Evolutionary conservation across 2,888 invertebrate genomes (phyloP).

Genomic region (Heliconius erato): DNA sequence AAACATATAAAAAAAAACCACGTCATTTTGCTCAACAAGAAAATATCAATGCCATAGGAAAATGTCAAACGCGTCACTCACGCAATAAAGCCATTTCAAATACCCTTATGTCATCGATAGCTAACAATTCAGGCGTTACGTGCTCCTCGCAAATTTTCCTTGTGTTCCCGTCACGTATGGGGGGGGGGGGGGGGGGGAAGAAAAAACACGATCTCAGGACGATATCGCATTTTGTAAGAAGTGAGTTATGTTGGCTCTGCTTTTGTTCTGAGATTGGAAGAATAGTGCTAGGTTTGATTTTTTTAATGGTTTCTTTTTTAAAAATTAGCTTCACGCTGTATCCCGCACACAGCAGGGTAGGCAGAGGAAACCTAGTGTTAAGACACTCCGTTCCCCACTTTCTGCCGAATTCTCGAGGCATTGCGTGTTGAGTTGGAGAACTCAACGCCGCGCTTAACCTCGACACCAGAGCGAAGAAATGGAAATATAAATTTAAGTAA

Average conservation of each 20-base stretch:
- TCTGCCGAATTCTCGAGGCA: no score
- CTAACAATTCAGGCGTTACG: slow-evolving; percentile 66
- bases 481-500: no score
- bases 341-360: no score
- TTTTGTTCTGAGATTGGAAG: neutral
- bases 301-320: neutral
- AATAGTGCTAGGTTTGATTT: neutral
- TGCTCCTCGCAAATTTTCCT: slow-evolving; percentile 61
- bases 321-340: no score
- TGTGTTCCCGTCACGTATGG: slow-evolving; percentile 64
- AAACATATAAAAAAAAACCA: neutral
- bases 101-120: slow-evolving; percentile 62
- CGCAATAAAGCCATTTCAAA: slow-evolving; percentile 60
- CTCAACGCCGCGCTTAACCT: no score
- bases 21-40: slow-evolving; percentile 33
- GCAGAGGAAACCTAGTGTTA: no score
- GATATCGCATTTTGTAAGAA: slow-evolving; percentile 48
- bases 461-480: no score
- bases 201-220: slow-evolving; percentile 48
- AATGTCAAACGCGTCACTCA: slow-evolving; percentile 47
- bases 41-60: slow-evolving; percentile 48
- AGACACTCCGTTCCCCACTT: no score
- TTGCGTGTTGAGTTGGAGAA: no score
- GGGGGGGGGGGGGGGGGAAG: slow-evolving; percentile 40
- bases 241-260: slow-evolving; percentile 36